Base-by-base conservation (phyloP, 2,888 invertebrate species). In the Acrobasis consociella region DNA sequence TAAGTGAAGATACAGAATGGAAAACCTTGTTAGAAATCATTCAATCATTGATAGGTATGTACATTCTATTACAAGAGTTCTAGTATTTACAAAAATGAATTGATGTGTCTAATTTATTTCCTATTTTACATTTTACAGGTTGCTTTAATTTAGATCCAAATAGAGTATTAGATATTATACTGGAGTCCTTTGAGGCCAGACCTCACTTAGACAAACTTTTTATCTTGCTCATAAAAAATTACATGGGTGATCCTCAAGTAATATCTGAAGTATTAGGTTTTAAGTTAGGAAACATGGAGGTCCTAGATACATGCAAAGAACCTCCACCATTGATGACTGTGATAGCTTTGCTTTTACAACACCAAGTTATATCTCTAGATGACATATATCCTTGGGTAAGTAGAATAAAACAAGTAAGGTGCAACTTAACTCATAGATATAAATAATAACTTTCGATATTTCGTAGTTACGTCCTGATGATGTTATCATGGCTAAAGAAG, bases 111-210 rank as follows among this genome's bases (percentile, higher is more conserved):
- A n/a, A n/a, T n/a, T n/a, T n/a, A n/a, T n/a, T n/a, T n/a, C n/a
- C n/a, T 10, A 31, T 61, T 51, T 68, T 62, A 52, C 60, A 66
- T 64, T 63, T 93, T 93, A 55, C 84, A 97, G 99, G 99, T 78
- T 99, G 99, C 86, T 99, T 99, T 85, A 99, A 99, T 92, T 94
- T 99, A 83, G 99, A 99, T 90, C 99, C 99, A 5, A 99, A 99
- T 87, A 94, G 99, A 79, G 99, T 99, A 13, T 91, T 99, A 69
- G 99, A 99, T 83, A 96, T 99, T 67, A 97, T 99, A 72, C 92
- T 99, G 74, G 99, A 99, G 87, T 97, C 98, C 38, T 99, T 99
- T 93, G 99, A 99, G 84, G 96, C 96, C 70, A 95, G 97, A 62
- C 96, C 97, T 0, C 94, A 96, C 72, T 94, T 96, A 83, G 95